Evolutionary conservation across 2,888 invertebrate genomes (phyloP).

Genomic region (Strigamia crassipes): DNA sequence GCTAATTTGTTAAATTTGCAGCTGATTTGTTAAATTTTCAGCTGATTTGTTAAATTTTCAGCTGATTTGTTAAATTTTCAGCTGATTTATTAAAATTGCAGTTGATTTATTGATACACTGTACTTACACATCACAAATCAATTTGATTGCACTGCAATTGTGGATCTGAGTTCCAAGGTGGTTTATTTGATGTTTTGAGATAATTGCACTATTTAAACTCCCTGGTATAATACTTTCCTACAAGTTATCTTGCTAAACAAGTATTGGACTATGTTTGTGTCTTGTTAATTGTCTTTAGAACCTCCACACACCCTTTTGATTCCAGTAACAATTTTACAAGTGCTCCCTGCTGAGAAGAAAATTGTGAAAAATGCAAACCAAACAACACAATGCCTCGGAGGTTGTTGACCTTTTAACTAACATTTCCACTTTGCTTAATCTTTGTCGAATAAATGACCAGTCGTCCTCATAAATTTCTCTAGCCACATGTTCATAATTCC

Average conservation of each 20-base stretch:
- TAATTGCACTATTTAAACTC: not conserved
- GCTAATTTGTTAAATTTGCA: too few species aligned
- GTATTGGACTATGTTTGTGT: not conserved
- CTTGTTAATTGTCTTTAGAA: not conserved
- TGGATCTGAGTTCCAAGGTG: not conserved
- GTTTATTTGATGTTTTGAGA: not conserved
- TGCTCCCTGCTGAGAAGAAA: too few species aligned
- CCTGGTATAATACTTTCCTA: not conserved
- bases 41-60: too few species aligned
- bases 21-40: too few species aligned
- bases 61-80: too few species aligned
- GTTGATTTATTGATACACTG: too few species aligned
- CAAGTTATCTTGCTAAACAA: not conserved
- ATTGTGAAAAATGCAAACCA: not conserved
- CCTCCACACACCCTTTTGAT: not conserved
- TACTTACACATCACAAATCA: too few species aligned
- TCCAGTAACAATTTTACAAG: not conserved
- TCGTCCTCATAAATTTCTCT: not conserved
- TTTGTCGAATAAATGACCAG: not conserved
- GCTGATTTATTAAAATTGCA: too few species aligned
- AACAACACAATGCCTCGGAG: not conserved
- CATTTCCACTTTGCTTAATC: not conserved
- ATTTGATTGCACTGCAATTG: too few species aligned
- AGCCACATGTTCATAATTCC: not conserved
- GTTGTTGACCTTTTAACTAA: not conserved